Evolutionary conservation across 2,888 invertebrate genomes (phyloP), one percentile per base, ranked within the genome.

Genomic region (Zeuzera pyrina): DNA sequence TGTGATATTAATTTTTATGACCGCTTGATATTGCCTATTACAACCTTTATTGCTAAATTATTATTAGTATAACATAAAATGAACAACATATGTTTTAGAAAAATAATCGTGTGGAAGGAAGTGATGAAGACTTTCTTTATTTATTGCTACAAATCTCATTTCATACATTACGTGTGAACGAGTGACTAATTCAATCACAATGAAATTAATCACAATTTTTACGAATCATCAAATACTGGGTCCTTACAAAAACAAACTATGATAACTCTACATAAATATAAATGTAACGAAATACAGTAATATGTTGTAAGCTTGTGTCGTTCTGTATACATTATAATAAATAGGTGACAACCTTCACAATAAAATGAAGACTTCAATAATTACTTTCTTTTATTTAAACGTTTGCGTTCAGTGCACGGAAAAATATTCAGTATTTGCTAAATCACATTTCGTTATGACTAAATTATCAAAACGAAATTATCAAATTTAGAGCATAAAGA

Each of bases 281-380:
- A 67, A 67, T 52, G 50, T 58, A 19, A 19, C 19, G 38, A 65
- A 65, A 74, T 72, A 76, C 76, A 74, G 76, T 77, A 72, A 78
- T 76, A 73, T 53, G 54, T 67, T 68, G 50, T 78, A 79, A 76
- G 78, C 76, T 78, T 77, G 61, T 52, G 63, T 67, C 68, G 58
- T 73, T 76, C 65, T 68, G 57, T 66, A 66, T 72, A 73, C 57
- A 73, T 73, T 68, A 71, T 72, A 69, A n/a, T n/a, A n/a, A n/a
- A 59, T 79, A 78, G 77, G 72, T 67, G 65, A 73, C 62, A 65
- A 69, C 65, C 68, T 79, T 79, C 76, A 79, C 77, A 78, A 78
- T 79, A 79, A 78, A 79, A 78, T 74, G 76, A 78, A 78, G 77
- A 78, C 77, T 79, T 71, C 70, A 72, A 67, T 60, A 58, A 19